Evolutionary conservation across 2,888 invertebrate genomes (phyloP).

Genomic region (Drosophila longiperda): DNA sequence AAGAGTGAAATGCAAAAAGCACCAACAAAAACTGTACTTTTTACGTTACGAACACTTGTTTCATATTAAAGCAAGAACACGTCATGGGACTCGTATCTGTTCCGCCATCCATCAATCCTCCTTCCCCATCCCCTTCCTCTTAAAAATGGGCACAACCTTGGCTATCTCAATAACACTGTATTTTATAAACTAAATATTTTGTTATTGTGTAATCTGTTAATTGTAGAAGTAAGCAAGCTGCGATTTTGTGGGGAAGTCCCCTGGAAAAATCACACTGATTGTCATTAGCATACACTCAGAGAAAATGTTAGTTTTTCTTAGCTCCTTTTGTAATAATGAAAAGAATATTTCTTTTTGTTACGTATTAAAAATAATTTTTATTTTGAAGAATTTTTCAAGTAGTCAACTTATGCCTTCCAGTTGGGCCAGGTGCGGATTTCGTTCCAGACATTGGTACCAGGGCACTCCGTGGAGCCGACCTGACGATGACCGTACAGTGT

Average conservation of each 20-base stretch:
- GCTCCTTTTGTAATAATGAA: neutral
- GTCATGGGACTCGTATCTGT: neutral
- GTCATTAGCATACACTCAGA: neutral
- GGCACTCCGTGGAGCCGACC: slow-evolving; percentile 80
- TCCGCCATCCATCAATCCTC: neutral
- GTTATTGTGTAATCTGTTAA: neutral
- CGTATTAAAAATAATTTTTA: slow-evolving; percentile 36
- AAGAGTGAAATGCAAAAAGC: neutral
- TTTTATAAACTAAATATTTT: neutral
- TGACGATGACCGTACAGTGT: slow-evolving; percentile 81
- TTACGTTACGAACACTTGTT: neutral
- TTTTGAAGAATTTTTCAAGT: slow-evolving; percentile 23
- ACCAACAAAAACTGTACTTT: neutral
- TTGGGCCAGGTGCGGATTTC: slow-evolving; percentile 81
- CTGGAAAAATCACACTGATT: slow-evolving; percentile 7
- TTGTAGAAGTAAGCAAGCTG: slow-evolving; percentile 1
- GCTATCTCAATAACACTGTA: neutral
- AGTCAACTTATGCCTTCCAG: slow-evolving; percentile 73
- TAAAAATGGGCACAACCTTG: neutral
- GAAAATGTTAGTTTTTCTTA: neutral
- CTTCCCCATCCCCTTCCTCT: neutral
- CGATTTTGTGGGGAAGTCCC: slow-evolving; percentile 11
- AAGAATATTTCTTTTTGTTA: neutral
- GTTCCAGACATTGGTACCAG: slow-evolving; percentile 79
- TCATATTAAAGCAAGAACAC: neutral